phyloP scores from a whole-genome alignment of 2,797 vertebrate genomes.

The Microtus californicus region DNA sequence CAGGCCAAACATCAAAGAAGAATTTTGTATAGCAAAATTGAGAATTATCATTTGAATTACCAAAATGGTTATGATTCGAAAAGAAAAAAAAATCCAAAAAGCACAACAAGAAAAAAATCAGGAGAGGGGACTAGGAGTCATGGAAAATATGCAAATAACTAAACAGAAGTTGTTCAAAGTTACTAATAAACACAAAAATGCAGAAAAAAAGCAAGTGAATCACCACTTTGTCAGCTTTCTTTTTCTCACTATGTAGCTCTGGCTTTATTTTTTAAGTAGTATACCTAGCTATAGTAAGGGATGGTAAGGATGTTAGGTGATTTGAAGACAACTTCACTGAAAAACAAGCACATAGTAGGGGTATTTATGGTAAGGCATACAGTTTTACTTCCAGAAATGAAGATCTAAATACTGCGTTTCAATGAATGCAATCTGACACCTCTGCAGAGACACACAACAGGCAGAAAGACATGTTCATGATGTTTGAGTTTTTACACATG shows the following conservation, averaged over 20 bases:
- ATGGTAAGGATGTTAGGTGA: background rate
- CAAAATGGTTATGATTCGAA: background rate
- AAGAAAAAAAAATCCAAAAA: background rate
- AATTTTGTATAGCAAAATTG: background rate
- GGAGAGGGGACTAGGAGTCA: background rate
- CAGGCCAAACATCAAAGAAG: background rate
- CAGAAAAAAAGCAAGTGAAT: background rate
- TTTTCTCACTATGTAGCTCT: too few species aligned
- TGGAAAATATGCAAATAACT: background rate
- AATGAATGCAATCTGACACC: background rate
- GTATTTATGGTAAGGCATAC: fast-evolving
- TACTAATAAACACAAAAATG: background rate
- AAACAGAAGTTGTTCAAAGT: background rate
- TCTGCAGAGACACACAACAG: background rate
- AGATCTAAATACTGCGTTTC: background rate
- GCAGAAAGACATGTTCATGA: background rate
- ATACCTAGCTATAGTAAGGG: background rate
- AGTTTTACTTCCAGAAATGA: background rate
- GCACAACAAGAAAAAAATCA: background rate
- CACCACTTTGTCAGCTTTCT: background rate
- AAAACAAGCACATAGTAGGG: background rate
- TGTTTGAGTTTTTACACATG: background rate
- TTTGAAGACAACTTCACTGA: background rate
- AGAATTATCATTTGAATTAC: background rate
- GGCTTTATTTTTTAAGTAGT: background rate